Evolutionary conservation across 2,888 invertebrate species (phyloP).

Genomic region (Platycnemis pennipes): DNA sequence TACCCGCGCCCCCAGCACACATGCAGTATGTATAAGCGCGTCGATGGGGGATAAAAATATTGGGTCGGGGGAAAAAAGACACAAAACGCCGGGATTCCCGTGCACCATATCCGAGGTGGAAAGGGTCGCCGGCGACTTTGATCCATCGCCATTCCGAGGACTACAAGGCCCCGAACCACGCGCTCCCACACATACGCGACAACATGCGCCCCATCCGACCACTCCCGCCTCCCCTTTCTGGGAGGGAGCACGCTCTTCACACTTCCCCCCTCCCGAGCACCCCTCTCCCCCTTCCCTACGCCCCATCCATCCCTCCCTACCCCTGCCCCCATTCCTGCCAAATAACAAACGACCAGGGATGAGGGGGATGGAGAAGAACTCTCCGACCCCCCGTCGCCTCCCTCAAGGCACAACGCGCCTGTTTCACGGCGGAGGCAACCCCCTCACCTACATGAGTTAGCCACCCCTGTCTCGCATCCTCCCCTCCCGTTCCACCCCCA

Average conservation of each 20-base stretch:
- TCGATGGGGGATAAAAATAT: not conserved
- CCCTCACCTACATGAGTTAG: no score
- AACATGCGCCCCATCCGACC: not conserved
- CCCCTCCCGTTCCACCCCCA: not conserved
- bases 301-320: not conserved
- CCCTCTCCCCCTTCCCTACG: not conserved
- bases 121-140: constrained; percentile 25
- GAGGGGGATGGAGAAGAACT: not conserved
- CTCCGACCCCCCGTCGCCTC: not conserved
- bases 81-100: constrained; percentile 49
- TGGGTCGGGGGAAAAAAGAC: not conserved
- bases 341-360: constrained; percentile 53
- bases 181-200: constrained; percentile 8
- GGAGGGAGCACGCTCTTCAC: not conserved
- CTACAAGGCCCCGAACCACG: not conserved
- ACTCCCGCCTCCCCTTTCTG: not conserved
- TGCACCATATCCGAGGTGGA: constrained; percentile 28
- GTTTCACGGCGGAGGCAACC: no score
- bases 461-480: not conserved
- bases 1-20: not conserved
- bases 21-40: constrained; percentile 26
- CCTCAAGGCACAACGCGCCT: no score
- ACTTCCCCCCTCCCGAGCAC: not conserved
- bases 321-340: not conserved
- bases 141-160: constrained; percentile 31